Evolutionary conservation across 2,797 vertebrate species (phyloP).

Genomic region (Melanogrammus aeglefinus): DNA sequence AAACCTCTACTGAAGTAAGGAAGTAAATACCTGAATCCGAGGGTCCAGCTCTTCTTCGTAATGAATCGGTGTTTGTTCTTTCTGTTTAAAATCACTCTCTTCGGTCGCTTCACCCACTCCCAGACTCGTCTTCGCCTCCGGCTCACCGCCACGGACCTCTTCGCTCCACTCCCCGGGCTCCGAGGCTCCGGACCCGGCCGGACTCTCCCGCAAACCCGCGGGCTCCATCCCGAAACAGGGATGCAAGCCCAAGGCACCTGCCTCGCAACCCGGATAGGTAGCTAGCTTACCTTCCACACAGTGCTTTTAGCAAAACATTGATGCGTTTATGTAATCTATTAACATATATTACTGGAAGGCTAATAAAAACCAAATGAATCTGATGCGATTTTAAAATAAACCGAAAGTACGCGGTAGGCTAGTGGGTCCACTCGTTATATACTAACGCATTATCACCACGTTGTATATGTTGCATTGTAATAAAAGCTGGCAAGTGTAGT

Average conservation of each 20-base stretch:
- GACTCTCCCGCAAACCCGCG: constrained; percentile 74
- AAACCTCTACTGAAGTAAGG: not conserved
- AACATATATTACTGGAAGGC: not conserved
- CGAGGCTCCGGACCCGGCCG: constrained; percentile 76
- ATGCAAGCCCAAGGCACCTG: constrained; percentile 12
- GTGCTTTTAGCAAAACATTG: not conserved
- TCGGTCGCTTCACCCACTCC: constrained; percentile 30
- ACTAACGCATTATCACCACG: not conserved
- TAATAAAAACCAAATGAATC: not conserved
- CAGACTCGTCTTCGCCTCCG: constrained; percentile 38
- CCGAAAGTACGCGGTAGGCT: not conserved
- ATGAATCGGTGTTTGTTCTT: constrained; percentile 60
- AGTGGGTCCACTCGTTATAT: not conserved
- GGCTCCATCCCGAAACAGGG: constrained; percentile 62
- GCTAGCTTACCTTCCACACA: not conserved
- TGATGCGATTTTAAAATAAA: not conserved
- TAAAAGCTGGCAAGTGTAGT: not conserved
- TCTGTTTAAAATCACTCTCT: constrained; percentile 37
- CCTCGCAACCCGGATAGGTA: not conserved
- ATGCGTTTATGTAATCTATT: not conserved
- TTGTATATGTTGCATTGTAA: not conserved
- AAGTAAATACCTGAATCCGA: constrained; percentile 78
- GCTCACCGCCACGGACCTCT: constrained; percentile 59
- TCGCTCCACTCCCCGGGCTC: constrained; percentile 72
- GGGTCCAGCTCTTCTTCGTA: constrained; percentile 86